Conservation (phyloP, 2,113 vertebrate genomes). For the Eclectus roratus region DNA sequence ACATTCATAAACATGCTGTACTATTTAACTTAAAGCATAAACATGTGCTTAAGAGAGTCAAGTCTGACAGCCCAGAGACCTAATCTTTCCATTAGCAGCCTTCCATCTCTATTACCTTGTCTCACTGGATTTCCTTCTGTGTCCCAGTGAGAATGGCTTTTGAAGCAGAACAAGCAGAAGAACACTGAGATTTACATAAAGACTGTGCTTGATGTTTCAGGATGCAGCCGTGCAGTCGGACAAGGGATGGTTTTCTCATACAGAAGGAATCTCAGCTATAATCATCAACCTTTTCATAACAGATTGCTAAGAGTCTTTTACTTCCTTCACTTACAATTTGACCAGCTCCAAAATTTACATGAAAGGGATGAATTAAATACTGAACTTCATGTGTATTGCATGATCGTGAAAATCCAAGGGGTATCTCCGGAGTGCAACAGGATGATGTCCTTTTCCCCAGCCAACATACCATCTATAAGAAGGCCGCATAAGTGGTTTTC, state of each 20-base stretch:
- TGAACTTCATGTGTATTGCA: neutral
- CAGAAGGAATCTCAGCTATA: constrained; percentile 28
- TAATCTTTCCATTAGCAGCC: constrained; percentile 73
- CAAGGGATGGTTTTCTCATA: constrained; percentile 34
- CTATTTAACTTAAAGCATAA: constrained; percentile 72
- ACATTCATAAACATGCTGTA: constrained; percentile 50
- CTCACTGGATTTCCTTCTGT: constrained; percentile 77
- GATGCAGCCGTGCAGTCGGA: constrained; percentile 24
- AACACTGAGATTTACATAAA: constrained; percentile 70
- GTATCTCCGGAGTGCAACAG: neutral
- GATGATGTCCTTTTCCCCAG: neutral
- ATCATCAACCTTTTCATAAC: constrained; percentile 21
- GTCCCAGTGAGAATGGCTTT: constrained; percentile 51
- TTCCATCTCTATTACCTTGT: constrained; percentile 74
- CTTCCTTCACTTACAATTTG: constrained; percentile 33
- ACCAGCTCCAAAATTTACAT: neutral
- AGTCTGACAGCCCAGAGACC: constrained; percentile 71
- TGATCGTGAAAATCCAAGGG: neutral
- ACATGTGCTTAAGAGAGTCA: constrained; percentile 70
- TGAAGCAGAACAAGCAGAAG: constrained; percentile 63
- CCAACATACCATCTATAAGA: neutral
- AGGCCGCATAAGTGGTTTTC: neutral
- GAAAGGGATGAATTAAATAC: neutral
- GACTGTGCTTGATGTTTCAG: constrained; percentile 60
- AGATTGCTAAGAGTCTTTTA: constrained; percentile 1